Evolutionary conservation across 2,113 vertebrate genomes (phyloP).

Genomic region (Sclerurus mexicanus): DNA sequence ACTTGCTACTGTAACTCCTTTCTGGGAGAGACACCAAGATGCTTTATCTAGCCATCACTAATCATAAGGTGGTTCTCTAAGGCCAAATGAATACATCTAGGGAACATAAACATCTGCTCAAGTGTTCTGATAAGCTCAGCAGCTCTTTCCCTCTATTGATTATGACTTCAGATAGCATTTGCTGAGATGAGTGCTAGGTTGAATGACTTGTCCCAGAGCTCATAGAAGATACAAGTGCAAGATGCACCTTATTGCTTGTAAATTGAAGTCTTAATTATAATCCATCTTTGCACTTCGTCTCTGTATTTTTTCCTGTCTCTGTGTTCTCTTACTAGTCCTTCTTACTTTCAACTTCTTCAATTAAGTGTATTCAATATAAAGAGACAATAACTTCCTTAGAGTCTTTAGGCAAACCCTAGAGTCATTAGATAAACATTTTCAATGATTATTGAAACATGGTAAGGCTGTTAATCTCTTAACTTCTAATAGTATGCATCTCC

Average conservation of each 20-base stretch:
- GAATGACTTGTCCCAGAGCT: background rate
- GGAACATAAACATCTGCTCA: background rate
- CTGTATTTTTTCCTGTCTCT: background rate
- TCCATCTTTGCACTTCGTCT: background rate
- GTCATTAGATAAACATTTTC: background rate
- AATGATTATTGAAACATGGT: background rate
- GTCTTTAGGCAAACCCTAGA: background rate
- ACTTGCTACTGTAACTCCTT: background rate
- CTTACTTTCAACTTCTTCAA: background rate
- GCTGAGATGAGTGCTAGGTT: background rate
- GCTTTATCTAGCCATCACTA: background rate
- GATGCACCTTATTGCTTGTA: background rate
- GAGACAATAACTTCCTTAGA: background rate
- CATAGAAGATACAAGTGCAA: background rate
- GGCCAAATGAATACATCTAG: accelerated
- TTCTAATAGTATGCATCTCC: background rate
- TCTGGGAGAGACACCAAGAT: background rate
- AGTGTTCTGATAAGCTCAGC: background rate
- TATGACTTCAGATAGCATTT: background rate
- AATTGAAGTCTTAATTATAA: background rate
- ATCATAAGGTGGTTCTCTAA: background rate
- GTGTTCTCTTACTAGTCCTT: background rate
- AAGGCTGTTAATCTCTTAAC: background rate
- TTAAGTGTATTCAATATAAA: background rate
- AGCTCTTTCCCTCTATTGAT: background rate